These are phyloP conservation scores for Sycobia sp. DNA, from an alignment of 1,140 invertebrate genomes.

Conservation along the genomic window DNA sequence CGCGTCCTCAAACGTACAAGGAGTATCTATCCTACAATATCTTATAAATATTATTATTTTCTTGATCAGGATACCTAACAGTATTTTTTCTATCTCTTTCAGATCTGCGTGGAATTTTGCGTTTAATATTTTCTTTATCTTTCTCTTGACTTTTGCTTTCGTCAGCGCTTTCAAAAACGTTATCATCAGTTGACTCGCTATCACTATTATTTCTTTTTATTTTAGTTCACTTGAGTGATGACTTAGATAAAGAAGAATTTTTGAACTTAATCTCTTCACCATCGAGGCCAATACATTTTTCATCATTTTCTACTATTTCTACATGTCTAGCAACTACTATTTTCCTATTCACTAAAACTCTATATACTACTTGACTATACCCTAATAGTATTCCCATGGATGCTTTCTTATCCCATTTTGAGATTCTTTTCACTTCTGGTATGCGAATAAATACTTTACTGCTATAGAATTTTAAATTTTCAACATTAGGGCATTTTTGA, in stretches of 20 bases:
- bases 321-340: neutral
- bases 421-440: neutral
- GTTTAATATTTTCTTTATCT: neutral
- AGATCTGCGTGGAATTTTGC: neutral
- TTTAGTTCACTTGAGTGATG: neutral
- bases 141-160: neutral
- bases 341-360: neutral
- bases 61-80: neutral
- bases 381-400: neutral
- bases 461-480: neutral
- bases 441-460: neutral
- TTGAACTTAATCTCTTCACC: too few relatives aligned
- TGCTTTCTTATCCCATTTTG: neutral
- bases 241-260: too few relatives aligned
- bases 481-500: slow-evolving; percentile 9
- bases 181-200: neutral
- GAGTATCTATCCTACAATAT: slow-evolving; percentile 8
- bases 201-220: neutral
- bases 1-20: slow-evolving; percentile 22
- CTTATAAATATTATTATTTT: slow-evolving; percentile 16
- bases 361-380: neutral
- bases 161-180: neutral
- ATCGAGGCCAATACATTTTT: neutral
- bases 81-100: neutral
- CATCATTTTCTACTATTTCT: neutral